Base-by-base conservation (phyloP, 2,888 invertebrate genomes). In the Crepidodera aurea region DNA sequence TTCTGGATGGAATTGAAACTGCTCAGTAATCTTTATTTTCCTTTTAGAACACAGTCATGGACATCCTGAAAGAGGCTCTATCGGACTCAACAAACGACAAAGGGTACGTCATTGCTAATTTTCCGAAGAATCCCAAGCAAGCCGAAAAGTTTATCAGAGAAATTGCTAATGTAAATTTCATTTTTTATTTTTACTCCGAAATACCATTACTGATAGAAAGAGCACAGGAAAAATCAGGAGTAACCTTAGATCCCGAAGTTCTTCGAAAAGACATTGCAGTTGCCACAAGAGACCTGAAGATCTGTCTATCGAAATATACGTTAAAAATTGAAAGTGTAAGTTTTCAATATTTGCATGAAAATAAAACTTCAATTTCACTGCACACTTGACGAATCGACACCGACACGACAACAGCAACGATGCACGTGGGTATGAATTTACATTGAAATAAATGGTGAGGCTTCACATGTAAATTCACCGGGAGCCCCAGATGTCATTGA, bases 11-110 rank as follows among this genome's bases (percentile, higher is more conserved):
- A n/a, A n/a, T n/a, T n/a, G n/a, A n/a, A n/a, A n/a, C n/a, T n/a
- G n/a, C n/a, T n/a, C n/a, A n/a, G n/a, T n/a, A n/a, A n/a, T n/a
- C n/a, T n/a, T n/a, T n/a, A n/a, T n/a, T n/a, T n/a, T n/a, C n/a
- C 6, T 60, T 76, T 1, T 75, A 86, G 86, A 82, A 83, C 79
- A 69, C 84, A 48, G 83, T 84, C 65, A 81, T 86, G 18, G 85
- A 86, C 69, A 75, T 86, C 60, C 82, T 86, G 65, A 86, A 86
- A 71, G 86, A 86, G 72, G 81, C 83, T 44, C 84, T 86, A 83
- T 75, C 86, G 60, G 70, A 82, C 51, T 78, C 82, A 2, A 39
- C 51, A 37, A 82, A 81, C 1, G 80, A 83, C 0, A 83, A 81
- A 37, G 86, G 86, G 0, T 86, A 83, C 71, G 82, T 86, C 13